Conservation (phyloP, 2,888 invertebrate species). For the Andrena minutula region DNA sequence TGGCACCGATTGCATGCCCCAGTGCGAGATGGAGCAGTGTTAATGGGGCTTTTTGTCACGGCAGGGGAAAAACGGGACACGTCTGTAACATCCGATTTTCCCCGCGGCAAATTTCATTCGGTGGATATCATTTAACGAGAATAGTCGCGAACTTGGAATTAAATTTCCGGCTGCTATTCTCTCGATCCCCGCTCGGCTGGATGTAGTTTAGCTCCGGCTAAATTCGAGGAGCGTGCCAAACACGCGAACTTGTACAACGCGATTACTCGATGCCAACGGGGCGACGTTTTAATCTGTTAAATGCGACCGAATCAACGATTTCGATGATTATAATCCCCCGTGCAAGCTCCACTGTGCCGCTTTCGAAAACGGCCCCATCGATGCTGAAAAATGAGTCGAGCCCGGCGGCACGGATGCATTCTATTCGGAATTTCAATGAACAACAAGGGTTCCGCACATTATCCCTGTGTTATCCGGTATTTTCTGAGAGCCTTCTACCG, state of each 20-base stretch:
- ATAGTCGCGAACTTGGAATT: slow-evolving; percentile 62
- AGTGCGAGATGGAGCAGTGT: too few species aligned
- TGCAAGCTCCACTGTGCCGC: too few species aligned
- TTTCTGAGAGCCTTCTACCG: not conserved
- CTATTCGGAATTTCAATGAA: not conserved
- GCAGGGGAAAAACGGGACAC: slow-evolving; percentile 23
- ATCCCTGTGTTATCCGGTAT: too few species aligned
- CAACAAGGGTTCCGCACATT: not conserved
- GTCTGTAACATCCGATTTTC: slow-evolving; percentile 33
- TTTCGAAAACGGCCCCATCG: slow-evolving; percentile 9
- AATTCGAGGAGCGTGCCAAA: slow-evolving; percentile 55
- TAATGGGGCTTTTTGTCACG: not conserved
- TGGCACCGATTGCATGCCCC: too few species aligned
- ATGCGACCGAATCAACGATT: slow-evolving; percentile 28
- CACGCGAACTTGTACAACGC: slow-evolving; percentile 51
- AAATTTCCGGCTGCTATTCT: slow-evolving; percentile 61
- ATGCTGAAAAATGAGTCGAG: slow-evolving; percentile 22
- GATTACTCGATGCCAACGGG: slow-evolving; percentile 30
- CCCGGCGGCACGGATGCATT: not conserved
- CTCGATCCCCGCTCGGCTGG: slow-evolving; percentile 16
- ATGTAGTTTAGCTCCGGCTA: slow-evolving; percentile 39
- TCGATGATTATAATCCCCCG: slow-evolving; percentile 4
- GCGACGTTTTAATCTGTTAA: slow-evolving; percentile 33
- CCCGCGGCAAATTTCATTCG: slow-evolving; percentile 63
- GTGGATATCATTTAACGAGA: slow-evolving; percentile 63